Base-by-base conservation (phyloP, 2,113 vertebrate species). In the Trematocara unimaculatum region DNA sequence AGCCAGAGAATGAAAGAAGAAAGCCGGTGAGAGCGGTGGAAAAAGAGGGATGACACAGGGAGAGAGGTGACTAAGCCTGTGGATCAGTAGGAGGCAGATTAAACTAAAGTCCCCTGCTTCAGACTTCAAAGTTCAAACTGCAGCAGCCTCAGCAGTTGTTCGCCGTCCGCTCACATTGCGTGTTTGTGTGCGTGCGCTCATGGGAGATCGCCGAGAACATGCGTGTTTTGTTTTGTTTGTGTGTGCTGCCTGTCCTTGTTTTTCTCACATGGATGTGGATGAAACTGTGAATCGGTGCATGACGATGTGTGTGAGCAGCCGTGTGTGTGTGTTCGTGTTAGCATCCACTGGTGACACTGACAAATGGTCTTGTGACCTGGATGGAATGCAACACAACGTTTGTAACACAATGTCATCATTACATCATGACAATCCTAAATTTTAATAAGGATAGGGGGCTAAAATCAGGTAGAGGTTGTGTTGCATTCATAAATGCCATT, bases 71-170 rank as follows among this genome's bases (percentile, higher is more conserved):
- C 91, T 96, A 96, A 96, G 96, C 94, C 91, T 17, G 45, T 23
- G 94, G 95, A 96, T 96, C 95, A 96, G 91, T 81, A 89, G 92
- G 90, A 92, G 91, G 89, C 90, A 94, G 95, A 96, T 96, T 96
- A 96, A 94, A 84, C 94, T 89, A 93, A 95, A 96, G 94, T 94
- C 94, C 82, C 90, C 93, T 84, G 94, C 95, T 96, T 96, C 95
- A 95, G 95, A 95, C 95, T 93, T 96, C 94, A 96, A 95, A 96
- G 95, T 96, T 94, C 94, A 95, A 88, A 91, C 91, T 74, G 35
- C 84, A 53, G 82, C 84, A 87, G 89, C 84, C 85, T 82, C 85
- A 88, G 86, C 94, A 95, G 93, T 93, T 94, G 93, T 90, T 82
- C 62, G 3, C 42, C 67, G 78, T 87, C 79, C 23, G 31, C 45